Evolutionary conservation across 1,140 invertebrate species (phyloP), one percentile per base, ranked within the genome.

Genomic region (Aphaenogaster floridana): DNA sequence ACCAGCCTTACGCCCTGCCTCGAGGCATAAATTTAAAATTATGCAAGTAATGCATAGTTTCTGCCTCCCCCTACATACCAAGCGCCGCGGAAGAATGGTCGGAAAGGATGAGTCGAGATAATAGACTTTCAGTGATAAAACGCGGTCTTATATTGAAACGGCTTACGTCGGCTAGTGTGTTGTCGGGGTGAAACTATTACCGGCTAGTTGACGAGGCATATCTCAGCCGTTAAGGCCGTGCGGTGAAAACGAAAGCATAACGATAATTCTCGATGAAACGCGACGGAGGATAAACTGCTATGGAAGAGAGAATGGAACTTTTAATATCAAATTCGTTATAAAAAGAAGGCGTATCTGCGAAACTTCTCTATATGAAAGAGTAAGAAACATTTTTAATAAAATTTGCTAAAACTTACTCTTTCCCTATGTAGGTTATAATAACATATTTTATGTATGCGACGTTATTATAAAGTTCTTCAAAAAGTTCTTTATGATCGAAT

Each of bases 111-210:
- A 79, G 89, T 68, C 79, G 89, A 84, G 93, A 94, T 94, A 94
- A 94, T 94, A 92, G 94, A 94, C 91, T 93, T 93, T 92, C 87
- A 86, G 93, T 93, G 93, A 94, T 94, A 94, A 94, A 94, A 93
- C 91, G 66, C 36, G 87, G 88, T 77, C 92, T 89, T 92, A 92
- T 92, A 91, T 84, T 85, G 90, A 90, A 94, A 93, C 89, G 90
- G 87, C 91, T 93, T 91, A 89, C 89, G 90, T 90, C 85, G 59
- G 84, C 90, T 91, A 72, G 59, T 78, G 72, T 84, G 85, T 88
- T 69, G 61, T 61, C 59, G 28, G 59, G 39, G 39, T 50, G 61
- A 89, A 93, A 94, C 91, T 94, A 93, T 94, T 94, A 94, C 45
- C 72, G 52, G 86, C 68, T 59, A 59, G 86, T 90, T 91, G 91